Base-by-base conservation (phyloP, 1,140 invertebrate species). In the Zophobas morio region DNA sequence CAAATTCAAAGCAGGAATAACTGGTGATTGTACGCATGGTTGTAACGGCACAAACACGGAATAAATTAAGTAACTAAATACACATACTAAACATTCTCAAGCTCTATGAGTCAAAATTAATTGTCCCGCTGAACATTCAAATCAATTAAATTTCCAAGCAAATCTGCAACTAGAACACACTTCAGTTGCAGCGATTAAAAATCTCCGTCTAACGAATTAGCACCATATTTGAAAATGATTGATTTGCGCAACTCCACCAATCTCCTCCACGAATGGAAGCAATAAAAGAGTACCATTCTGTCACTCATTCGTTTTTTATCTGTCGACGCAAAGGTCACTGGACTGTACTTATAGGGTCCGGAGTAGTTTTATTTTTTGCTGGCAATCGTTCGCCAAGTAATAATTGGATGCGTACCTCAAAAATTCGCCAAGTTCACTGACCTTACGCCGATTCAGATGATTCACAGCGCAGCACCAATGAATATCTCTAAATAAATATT, bases 401-500 rank as follows among this genome's bases (percentile, higher is more conserved):
- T 66, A 66, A 66, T 66, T 46, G 60, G 60, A 66, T 66, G 60
- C 60, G 60, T 66, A 66, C 39, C 39, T 66, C 60, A 66, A 66
- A 66, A 66, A 66, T 66, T 66, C 60, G 60, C 60, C 37, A 42
- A 42, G 60, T 66, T 60, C 60, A 66, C 6, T 42, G 60, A 66
- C 60, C 60, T 51, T 6, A 5, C 37, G 20, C 60, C 37, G 6
- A n/a, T 66, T 66, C 60, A 42, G 60, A 66, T 66, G 60, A 66
- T 66, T 66, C 60, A 66, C 37, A 66, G 37, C 37, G 36, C 60
- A 60, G n/a, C 40, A 66, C 60, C 60, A 66, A 66, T 66, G 60
- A 66, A 66, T 66, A 66, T 66, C 60, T 66, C 42, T 66, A 66
- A 66, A 66, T 66, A 66, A 66, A 66, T 66, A 66, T 66, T 66